A percentile compares a stretch with the other conserved stretches of the same genome.
Evolutionary conservation across 1,140 invertebrate genomes (phyloP).

Genomic region (Oedothorax gibbosus): DNA sequence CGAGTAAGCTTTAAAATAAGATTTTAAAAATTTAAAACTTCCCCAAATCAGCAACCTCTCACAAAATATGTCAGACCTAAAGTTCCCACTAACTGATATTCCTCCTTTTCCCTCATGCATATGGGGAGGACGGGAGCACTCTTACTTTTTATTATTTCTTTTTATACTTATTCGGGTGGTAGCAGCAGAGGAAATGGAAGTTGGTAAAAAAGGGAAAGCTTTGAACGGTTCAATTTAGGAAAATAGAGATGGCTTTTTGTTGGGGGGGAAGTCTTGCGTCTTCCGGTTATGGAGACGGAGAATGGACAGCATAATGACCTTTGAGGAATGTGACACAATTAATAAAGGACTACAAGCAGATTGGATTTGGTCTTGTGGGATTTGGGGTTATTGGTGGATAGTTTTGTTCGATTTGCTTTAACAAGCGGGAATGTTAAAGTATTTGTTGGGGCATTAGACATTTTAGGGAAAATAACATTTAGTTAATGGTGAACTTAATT

Average conservation of each 20-base stretch:
- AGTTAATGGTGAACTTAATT: too few relatives aligned
- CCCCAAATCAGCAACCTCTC: conserved; percentile 2
- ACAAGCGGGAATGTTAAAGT: too few relatives aligned
- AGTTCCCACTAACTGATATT: neutral
- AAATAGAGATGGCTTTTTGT: conserved; percentile 26
- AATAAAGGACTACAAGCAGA: neutral
- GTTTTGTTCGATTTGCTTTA: too few relatives aligned
- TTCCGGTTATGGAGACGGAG: conserved; percentile 8
- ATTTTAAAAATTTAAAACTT: neutral
- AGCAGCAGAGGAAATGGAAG: conserved; percentile 13
- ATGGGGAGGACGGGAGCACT: conserved; percentile 15
- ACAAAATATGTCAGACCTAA: conserved; percentile 1
- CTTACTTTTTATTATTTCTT: neutral
- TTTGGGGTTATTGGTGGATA: neutral
- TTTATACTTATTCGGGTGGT: neutral
- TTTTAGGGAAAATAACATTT: too few relatives aligned
- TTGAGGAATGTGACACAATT: neutral
- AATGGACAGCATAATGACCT: neutral
- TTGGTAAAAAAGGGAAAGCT: conserved; percentile 16
- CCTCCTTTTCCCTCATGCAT: conserved; percentile 25
- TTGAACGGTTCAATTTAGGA: conserved; percentile 32
- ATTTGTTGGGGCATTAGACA: too few relatives aligned
- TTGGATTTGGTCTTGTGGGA: neutral
- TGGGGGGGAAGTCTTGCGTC: neutral
- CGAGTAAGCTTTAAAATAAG: too few relatives aligned